Evolutionary conservation across 2,888 invertebrate genomes (phyloP).

Genomic region (Chesias legatella): DNA sequence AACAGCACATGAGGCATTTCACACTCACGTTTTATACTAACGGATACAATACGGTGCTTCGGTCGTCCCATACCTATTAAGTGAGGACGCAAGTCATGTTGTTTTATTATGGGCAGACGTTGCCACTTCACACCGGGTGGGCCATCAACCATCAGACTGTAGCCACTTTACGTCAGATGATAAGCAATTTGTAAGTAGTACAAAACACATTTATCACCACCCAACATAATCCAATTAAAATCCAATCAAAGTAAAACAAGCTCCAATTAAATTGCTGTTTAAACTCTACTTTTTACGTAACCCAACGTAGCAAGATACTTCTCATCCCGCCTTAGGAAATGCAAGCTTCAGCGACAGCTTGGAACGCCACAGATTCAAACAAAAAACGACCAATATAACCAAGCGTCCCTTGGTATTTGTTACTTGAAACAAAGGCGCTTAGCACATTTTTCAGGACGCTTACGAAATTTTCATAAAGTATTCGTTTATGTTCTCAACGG

Average conservation of each 20-base stretch:
- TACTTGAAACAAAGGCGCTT: conserved; percentile 33
- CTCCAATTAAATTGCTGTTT: too few species aligned
- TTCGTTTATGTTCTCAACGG: conserved; percentile 7
- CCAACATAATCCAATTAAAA: conserved; percentile 8
- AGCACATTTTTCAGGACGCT: conserved; percentile 20
- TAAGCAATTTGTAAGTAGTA: too few species aligned
- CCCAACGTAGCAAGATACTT: conserved; percentile 28
- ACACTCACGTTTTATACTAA: too few species aligned
- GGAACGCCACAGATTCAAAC: conserved; percentile 38
- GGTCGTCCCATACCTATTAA: too few species aligned
- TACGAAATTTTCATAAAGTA: conserved; percentile 12
- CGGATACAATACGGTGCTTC: too few species aligned
- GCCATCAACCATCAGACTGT: too few species aligned
- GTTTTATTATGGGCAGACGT: too few species aligned
- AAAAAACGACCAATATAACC: conserved; percentile 35
- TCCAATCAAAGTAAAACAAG: background rate
- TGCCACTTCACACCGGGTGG: too few species aligned
- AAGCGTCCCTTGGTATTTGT: conserved; percentile 30
- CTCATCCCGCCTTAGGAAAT: conserved; percentile 38
- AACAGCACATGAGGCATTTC: too few species aligned
- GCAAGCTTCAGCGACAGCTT: conserved; percentile 39
- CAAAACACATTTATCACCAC: too few species aligned
- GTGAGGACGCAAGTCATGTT: too few species aligned
- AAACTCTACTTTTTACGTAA: conserved; percentile 6
- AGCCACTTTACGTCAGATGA: too few species aligned